phyloP scores from a whole-genome alignment of 2,797 vertebrate genomes.

The Catamblyrhynchus diadema region DNA sequence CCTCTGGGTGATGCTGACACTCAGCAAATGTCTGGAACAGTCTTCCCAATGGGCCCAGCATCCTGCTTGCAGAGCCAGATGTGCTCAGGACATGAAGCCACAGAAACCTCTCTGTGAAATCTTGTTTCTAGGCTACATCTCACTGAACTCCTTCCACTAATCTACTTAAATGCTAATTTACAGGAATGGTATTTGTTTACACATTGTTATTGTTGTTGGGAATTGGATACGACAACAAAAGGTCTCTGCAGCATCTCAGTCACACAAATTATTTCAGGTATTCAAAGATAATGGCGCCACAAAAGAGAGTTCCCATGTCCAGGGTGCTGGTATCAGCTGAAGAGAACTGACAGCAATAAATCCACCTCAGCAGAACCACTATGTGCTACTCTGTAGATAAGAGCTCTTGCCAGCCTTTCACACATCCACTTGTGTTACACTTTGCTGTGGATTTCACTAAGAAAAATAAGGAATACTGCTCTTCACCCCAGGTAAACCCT shows the following conservation, averaged over 20 bases:
- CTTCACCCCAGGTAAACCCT: background rate
- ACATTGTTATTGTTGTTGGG: background rate
- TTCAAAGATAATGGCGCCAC: constrained; percentile 15
- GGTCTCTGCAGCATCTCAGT: background rate
- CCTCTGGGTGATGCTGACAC: background rate
- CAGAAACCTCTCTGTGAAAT: background rate
- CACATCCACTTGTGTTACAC: background rate
- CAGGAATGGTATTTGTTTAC: constrained; percentile 21
- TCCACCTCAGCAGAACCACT: background rate
- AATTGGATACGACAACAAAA: background rate
- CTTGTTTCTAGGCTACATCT: background rate
- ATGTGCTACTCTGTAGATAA: background rate
- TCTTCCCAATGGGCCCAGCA: background rate
- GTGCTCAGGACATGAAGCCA: background rate
- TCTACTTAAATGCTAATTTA: constrained; percentile 29
- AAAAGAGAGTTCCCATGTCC: background rate
- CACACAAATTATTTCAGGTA: background rate
- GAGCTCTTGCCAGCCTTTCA: background rate
- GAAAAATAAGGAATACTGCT: background rate
- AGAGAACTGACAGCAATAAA: background rate
- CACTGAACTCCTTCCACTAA: background rate
- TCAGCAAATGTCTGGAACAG: background rate
- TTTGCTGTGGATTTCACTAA: background rate
- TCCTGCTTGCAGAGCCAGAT: background rate
- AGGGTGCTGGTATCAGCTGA: rapidly evolving